Base-by-base conservation (phyloP, 1,140 invertebrate genomes). In the Physella acuta region DNA sequence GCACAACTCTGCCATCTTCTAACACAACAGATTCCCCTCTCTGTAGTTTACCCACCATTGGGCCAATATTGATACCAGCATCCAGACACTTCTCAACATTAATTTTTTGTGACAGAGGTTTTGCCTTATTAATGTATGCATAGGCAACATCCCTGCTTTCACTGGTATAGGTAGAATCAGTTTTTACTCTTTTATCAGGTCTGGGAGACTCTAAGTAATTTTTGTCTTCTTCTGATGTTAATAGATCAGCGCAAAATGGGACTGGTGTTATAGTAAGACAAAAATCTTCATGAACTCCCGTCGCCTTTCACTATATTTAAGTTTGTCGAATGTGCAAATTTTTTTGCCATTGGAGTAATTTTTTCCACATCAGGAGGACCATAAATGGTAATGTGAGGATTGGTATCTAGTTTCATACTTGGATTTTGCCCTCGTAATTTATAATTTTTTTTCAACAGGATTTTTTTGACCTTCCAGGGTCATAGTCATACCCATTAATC, bases 401-500 rank as follows among this genome's bases (percentile, higher is more conserved):
- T 2, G 26, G 5, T 36, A 20, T n/a, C 30, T n/a, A 24, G 62
- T 37, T 24, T 61, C n/a, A 36, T 24, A 14, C 59, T 24, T 3
- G 44, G 28, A 4, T 11, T 2, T 33, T 51, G 49, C 3, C 33
- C 37, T 28, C 37, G 4, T 14, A 1, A 24, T 30, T 14, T 20
- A 39, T 56, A 66, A 0, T 26, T 24, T 39, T 56, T 66, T 56
- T 33, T 1, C 55, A 59, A n/a, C 66, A 49, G 66, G 53, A 37
- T 68, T 68, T 37, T 59, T 59, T 31, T 68, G 66, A 31, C 56
- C 39, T 51, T 68, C 66, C 2, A 68, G 28, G 2, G 56, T 59
- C 56, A 68, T 44, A 28, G 66, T 36, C 49, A 68, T 53, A 60
- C 66, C 66, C 60, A 26, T 63, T 17, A 81, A 39, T 4, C 79